Percentiles rank a stretch among this genome's conserved stretches.
phyloP scores from a whole-genome alignment of 1,140 invertebrate genomes.

The Heliconius nattereri region DNA sequence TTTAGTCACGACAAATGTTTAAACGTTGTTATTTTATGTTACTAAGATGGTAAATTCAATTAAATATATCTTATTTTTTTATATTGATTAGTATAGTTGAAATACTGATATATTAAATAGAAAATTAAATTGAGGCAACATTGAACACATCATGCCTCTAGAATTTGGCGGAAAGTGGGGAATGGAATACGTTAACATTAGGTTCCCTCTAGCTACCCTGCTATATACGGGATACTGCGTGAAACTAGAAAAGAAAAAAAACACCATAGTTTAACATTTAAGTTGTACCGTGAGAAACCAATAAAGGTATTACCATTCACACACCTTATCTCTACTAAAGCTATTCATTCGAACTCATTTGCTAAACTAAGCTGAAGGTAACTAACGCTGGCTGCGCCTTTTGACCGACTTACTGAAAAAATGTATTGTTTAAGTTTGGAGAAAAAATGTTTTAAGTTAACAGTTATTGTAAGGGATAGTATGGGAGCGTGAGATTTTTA shows the following conservation, averaged over 20 bases:
- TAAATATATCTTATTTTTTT: not conserved
- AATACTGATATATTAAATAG: too few relatives aligned
- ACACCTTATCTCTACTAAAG: slow-evolving; percentile 6
- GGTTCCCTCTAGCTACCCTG: too few relatives aligned
- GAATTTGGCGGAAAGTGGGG: too few relatives aligned
- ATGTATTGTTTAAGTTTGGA: not conserved
- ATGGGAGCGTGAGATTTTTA: not conserved
- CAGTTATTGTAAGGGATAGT: not conserved
- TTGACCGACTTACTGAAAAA: slow-evolving; percentile 3
- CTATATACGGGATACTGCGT: too few relatives aligned
- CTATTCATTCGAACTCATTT: not conserved
- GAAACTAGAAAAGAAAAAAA: too few relatives aligned
- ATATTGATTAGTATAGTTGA: too few relatives aligned
- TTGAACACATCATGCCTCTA: too few relatives aligned
- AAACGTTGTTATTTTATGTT: not conserved
- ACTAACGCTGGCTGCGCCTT: not conserved
- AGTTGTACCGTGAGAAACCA: not conserved
- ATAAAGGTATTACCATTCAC: slow-evolving; percentile 11
- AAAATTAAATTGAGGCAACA: too few relatives aligned
- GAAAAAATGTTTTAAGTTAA: slow-evolving; percentile 3
- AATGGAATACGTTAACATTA: too few relatives aligned
- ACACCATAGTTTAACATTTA: too few relatives aligned
- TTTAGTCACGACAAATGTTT: slow-evolving; percentile 12
- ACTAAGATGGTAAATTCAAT: not conserved
- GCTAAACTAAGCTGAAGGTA: not conserved